Percentiles rank a stretch among this genome's conserved stretches.
phyloP scores from a whole-genome alignment of 2,113 vertebrate species.

The Hydropotes inermis region DNA sequence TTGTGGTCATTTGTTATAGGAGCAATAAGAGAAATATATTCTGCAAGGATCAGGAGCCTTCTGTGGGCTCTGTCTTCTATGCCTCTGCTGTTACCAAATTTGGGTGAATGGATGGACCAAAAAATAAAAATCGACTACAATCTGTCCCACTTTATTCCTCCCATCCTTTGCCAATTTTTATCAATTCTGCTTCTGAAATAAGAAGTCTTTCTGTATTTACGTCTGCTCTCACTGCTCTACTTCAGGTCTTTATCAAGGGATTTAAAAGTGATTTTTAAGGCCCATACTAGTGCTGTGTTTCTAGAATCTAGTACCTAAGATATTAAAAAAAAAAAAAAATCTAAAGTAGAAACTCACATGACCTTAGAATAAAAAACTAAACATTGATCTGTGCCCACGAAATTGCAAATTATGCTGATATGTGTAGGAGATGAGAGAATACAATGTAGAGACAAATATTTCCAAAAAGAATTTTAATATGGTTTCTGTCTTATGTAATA shows the following conservation, averaged over 20 bases:
- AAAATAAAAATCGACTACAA: not conserved
- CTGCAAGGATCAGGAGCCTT: not conserved
- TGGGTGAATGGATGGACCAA: not conserved
- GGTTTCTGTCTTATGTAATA: not conserved
- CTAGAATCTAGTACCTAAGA: not conserved
- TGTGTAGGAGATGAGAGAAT: not conserved
- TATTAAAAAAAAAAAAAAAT: not conserved
- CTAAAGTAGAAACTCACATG: not conserved
- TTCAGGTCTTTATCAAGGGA: not conserved
- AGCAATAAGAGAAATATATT: not conserved
- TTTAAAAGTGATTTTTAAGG: slow-evolving; percentile 12
- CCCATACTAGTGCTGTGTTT: not conserved
- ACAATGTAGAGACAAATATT: not conserved
- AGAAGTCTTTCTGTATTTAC: not conserved
- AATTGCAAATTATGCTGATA: not conserved
- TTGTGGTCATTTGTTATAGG: not conserved
- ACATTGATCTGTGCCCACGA: not conserved
- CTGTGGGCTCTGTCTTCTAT: not conserved
- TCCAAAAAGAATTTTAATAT: not conserved
- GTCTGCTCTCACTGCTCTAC: not conserved
- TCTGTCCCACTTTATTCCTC: not conserved
- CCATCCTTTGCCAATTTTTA: not conserved
- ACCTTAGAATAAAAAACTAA: not conserved
- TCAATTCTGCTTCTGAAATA: not conserved
- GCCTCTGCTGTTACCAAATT: not conserved